A percentile compares a stretch with the other conserved stretches of the same genome.
Evolutionary conservation across 2,888 invertebrate genomes (phyloP).

Genomic region (Pyrochroa serraticornis): DNA sequence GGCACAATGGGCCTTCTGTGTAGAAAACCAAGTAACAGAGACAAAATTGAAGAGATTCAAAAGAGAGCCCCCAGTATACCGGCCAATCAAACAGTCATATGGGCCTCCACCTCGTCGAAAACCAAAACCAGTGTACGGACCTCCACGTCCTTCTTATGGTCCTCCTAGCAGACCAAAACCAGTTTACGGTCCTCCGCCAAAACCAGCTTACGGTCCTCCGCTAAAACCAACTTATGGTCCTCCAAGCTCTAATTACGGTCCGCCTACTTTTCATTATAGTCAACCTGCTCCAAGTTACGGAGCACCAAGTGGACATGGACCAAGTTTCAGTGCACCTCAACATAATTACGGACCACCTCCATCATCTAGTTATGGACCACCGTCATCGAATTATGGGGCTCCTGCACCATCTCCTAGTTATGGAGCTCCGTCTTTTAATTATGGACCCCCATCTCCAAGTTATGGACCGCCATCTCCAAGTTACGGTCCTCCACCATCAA

Average conservation of each 20-base stretch:
- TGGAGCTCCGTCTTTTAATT: slow-evolving; percentile 30
- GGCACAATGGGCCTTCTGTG: no score
- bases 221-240: slow-evolving; percentile 30
- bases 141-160: slow-evolving; percentile 35
- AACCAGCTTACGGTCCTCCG: slow-evolving; percentile 30
- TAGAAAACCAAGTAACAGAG: no score
- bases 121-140: slow-evolving; percentile 35
- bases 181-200: slow-evolving; percentile 43
- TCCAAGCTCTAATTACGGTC: slow-evolving; percentile 35
- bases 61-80: slow-evolving; percentile 32
- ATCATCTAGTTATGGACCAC: slow-evolving; percentile 20
- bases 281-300: background rate
- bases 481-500: slow-evolving; percentile 33
- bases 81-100: slow-evolving; percentile 29
- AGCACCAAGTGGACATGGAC: background rate
- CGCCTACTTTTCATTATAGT: slow-evolving; percentile 31
- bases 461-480: slow-evolving; percentile 15
- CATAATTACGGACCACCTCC: slow-evolving; percentile 2
- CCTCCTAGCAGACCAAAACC: slow-evolving; percentile 35
- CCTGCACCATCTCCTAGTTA: slow-evolving; percentile 32
- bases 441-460: slow-evolving; percentile 33
- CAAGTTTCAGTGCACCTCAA: no score
- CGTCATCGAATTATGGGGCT: background rate
- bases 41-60: slow-evolving; percentile 29
- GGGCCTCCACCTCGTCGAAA: slow-evolving; percentile 28